Evolutionary conservation across 2,113 vertebrate species (phyloP), one percentile per base, ranked within the genome.

Genomic region (Podarcis muralis): DNA sequence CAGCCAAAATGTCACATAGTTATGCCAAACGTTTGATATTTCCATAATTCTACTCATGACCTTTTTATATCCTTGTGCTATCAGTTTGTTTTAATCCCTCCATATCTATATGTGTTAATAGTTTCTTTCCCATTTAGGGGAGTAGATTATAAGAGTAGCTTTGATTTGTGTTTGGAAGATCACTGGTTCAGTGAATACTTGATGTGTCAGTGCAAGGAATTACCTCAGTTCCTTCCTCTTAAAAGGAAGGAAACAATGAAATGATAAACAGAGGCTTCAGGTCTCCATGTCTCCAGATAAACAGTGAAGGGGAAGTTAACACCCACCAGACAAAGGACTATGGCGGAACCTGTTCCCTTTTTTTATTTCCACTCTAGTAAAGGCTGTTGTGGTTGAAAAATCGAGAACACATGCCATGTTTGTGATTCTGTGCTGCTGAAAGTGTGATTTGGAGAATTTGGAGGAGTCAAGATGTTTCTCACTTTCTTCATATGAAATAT

Each of bases 201-300:
- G 93, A 96, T 94, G 90, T 93, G 86, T 94, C 93, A 95, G 6
- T 92, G 72, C 88, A 94, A 86, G 89, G 92, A 95, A 95, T 95
- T 93, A 96, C 92, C 95, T 96, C 83, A 96, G 93, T 95, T 96
- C 95, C 96, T 96, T 97, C 93, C 96, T 95, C 72, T 65, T 93
- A 85, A 83, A 78, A 68, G 71, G 89, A 84, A 94, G 94, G 92
- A 95, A 94, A 77, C 89, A 76, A 62, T 91, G 20, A 84, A 89
- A 88, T 94, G 92, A 95, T 95, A 93, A 83, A 90, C 48, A 84
- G 89, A 88, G 75, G 77, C 84, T 88, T 87, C 90, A 87, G 91
- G 91, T 23, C 27, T 72, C 48, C 89, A 87, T 90, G 91, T 23
- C 27, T 72, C 48, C 80, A 93, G 92, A 87, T 92, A 91, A 83